phyloP scores from a whole-genome alignment of 2,113 vertebrate species.

The Lucifuga dentata region DNA sequence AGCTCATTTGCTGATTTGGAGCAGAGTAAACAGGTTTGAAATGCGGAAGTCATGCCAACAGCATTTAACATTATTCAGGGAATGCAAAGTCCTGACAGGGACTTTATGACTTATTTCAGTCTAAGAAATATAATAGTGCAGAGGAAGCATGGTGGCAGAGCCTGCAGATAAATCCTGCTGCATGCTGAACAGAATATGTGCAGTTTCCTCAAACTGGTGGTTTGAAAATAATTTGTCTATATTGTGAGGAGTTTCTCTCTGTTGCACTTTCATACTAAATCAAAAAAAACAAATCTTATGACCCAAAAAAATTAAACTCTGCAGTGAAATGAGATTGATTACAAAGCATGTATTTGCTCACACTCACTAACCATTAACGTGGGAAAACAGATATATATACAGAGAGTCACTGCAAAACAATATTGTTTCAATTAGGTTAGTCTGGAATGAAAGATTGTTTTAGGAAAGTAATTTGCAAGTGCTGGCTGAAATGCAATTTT shows the following conservation, averaged over 20 bases:
- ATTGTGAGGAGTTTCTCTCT: neutral
- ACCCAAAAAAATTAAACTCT: slow-evolving; percentile 18
- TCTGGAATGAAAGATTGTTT: slow-evolving; percentile 38
- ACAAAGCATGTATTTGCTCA: neutral
- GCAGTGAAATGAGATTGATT: slow-evolving; percentile 17
- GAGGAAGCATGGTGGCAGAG: neutral
- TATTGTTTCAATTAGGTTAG: slow-evolving; percentile 26
- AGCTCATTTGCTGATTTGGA: too few relatives aligned
- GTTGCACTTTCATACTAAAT: too few relatives aligned
- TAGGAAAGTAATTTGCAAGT: slow-evolving; percentile 50
- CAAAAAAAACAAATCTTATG: neutral
- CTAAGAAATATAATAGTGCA: slow-evolving; percentile 15
- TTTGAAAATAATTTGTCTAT: neutral
- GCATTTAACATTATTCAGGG: slow-evolving; percentile 28
- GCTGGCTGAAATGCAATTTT: slow-evolving; percentile 50
- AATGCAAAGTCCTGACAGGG: neutral
- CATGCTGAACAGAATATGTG: slow-evolving; percentile 1
- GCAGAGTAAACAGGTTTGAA: too few relatives aligned
- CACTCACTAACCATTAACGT: slow-evolving; percentile 19
- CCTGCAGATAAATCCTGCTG: neutral
- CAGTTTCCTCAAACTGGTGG: neutral
- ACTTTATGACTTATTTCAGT: slow-evolving; percentile 1
- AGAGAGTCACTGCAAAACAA: slow-evolving; percentile 9
- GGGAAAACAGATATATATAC: neutral
- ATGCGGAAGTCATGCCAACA: slow-evolving; percentile 10